Evolutionary conservation across 2,113 vertebrate genomes (phyloP).

Genomic region (Vulpes vulpes): DNA sequence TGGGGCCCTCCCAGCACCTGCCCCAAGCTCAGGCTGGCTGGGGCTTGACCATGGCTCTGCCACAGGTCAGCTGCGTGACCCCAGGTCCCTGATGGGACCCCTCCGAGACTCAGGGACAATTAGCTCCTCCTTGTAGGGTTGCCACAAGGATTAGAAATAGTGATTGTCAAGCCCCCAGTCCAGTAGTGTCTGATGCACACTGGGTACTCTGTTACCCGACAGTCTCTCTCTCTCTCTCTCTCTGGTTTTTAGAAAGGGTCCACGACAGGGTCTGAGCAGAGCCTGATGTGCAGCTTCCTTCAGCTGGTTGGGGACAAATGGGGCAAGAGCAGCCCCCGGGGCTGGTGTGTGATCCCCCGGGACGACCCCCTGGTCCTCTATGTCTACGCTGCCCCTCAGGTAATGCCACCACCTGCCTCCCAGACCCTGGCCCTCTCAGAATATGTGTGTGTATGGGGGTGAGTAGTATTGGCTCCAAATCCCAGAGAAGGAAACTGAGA

Average conservation of each 20-base stretch:
- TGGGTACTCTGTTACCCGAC: not conserved
- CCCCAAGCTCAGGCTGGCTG: not conserved
- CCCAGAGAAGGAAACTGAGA: not conserved
- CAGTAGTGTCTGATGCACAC: rapidly evolving
- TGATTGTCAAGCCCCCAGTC: not conserved
- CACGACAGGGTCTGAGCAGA: slow-evolving; percentile 71
- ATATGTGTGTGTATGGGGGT: rapidly evolving
- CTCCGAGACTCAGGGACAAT: not conserved
- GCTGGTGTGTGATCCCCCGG: slow-evolving; percentile 88
- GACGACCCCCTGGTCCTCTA: slow-evolving; percentile 89
- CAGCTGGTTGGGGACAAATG: slow-evolving; percentile 87
- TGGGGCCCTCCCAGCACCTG: not conserved
- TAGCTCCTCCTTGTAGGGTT: not conserved
- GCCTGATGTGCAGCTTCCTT: slow-evolving; percentile 88
- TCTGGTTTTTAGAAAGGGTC: slow-evolving; percentile 85
- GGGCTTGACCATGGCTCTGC: not conserved
- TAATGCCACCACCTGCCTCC: slow-evolving; percentile 16
- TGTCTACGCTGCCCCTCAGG: slow-evolving; percentile 89
- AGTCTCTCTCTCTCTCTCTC: too few relatives aligned
- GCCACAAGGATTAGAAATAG: not conserved
- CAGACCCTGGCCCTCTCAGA: not conserved
- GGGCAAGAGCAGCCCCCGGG: slow-evolving; percentile 75
- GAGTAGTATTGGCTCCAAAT: rapidly evolving
- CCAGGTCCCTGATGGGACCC: not conserved
- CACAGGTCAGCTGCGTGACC: not conserved